phyloP scores from a whole-genome alignment of 2,113 vertebrate species.

The Mus spicilegus region DNA sequence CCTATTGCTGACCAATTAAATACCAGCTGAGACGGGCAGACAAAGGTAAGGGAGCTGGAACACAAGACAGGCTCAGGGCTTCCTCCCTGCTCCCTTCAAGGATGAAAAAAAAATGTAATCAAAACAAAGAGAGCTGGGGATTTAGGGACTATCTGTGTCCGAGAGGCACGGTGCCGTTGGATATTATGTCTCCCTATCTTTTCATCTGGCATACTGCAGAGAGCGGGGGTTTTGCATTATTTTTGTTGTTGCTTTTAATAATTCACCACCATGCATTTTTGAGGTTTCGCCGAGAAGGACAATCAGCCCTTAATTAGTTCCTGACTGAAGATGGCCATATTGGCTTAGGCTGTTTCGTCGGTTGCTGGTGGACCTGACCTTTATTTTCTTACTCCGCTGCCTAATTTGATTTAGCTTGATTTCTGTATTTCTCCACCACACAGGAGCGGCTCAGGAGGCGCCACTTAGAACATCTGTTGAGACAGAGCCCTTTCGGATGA shows the following conservation, averaged over 20 bases:
- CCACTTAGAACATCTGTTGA: slow-evolving; percentile 62
- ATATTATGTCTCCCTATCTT: slow-evolving; percentile 69
- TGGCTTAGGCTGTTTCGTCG: slow-evolving; percentile 70
- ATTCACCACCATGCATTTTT: slow-evolving; percentile 73
- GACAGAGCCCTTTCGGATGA: slow-evolving; percentile 64
- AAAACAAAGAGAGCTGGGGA: slow-evolving; percentile 82
- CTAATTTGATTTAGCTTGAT: slow-evolving; percentile 73
- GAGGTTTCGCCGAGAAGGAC: slow-evolving; percentile 75
- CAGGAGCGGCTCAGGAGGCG: slow-evolving; percentile 62
- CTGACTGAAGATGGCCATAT: slow-evolving; percentile 71
- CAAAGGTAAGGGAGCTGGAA: slow-evolving; percentile 86
- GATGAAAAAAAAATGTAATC: slow-evolving; percentile 76
- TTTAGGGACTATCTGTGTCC: slow-evolving; percentile 67
- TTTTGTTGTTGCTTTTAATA: slow-evolving; percentile 73
- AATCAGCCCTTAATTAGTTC: slow-evolving; percentile 76
- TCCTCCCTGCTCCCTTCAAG: slow-evolving; percentile 77
- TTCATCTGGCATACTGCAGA: slow-evolving; percentile 54
- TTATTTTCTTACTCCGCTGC: slow-evolving; percentile 69
- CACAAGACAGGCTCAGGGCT: slow-evolving; percentile 78
- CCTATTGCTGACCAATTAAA: slow-evolving; percentile 97
- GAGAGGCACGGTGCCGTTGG: slow-evolving; percentile 69
- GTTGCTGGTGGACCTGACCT: slow-evolving; percentile 73
- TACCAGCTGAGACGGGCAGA: slow-evolving; percentile 93
- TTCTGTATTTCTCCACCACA: slow-evolving; percentile 62
- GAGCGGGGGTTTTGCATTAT: background rate